These are phyloP conservation scores for Acestrorhynchus altus DNA, from an alignment of 2,797 vertebrate species.

Conservation along the genomic window DNA sequence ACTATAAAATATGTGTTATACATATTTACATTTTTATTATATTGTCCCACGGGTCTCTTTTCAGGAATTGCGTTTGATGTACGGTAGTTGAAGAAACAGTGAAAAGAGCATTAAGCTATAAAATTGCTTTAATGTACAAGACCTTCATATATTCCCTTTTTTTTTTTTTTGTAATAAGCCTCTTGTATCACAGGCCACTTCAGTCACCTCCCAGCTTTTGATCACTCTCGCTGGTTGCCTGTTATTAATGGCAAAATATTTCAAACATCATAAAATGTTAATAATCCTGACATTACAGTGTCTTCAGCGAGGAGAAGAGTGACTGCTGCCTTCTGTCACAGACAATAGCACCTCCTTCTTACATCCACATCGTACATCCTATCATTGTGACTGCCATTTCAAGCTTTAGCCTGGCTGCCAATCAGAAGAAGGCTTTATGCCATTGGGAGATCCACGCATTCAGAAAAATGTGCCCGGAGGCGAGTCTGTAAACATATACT, in stretches of 20 bases:
- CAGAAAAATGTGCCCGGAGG: neutral
- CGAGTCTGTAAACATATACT: slow-evolving; percentile 23
- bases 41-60: neutral
- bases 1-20: too few relatives aligned
- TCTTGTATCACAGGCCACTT: slow-evolving; percentile 30
- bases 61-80: neutral
- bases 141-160: slow-evolving; percentile 6
- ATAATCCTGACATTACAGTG: slow-evolving; percentile 22
- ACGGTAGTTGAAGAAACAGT: too few relatives aligned
- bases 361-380: too few relatives aligned
- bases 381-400: too few relatives aligned
- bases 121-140: slow-evolving; percentile 12
- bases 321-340: neutral
- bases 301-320: slow-evolving; percentile 28
- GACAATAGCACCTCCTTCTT: neutral
- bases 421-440: neutral
- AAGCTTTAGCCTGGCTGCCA: neutral
- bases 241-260: slow-evolving; percentile 20
- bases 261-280: slow-evolving; percentile 49
- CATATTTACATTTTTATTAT: too few relatives aligned
- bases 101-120: neutral
- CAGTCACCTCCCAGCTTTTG: slow-evolving; percentile 31
- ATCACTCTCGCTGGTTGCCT: slow-evolving; percentile 18
- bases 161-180: slow-evolving; percentile 25
- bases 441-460: neutral